Evolutionary conservation across 2,113 vertebrate genomes (phyloP).

Genomic region (Arvicanthis niloticus): DNA sequence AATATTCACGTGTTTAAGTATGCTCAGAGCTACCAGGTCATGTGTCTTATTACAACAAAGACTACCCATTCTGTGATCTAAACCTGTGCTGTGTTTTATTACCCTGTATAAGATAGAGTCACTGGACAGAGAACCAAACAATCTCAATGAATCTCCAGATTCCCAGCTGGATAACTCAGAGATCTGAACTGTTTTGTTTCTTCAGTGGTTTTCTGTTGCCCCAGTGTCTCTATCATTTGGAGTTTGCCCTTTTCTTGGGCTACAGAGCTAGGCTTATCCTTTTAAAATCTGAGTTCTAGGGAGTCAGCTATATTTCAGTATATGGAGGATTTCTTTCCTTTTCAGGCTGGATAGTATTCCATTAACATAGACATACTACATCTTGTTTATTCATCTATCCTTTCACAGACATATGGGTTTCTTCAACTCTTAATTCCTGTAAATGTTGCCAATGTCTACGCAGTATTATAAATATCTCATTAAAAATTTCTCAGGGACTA

Average conservation of each 20-base stretch:
- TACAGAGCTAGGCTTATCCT: neutral
- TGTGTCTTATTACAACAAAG: neutral
- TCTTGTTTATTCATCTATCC: neutral
- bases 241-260: neutral
- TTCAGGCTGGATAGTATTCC: constrained; percentile 15
- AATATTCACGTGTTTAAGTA: neutral
- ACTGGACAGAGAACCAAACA: neutral
- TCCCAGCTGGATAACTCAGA: neutral
- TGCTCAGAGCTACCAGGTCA: neutral
- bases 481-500: neutral
- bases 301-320: neutral
- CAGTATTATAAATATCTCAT: neutral
- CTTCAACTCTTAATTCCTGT: neutral
- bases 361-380: neutral
- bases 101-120: neutral
- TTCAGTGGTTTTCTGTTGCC: neutral
- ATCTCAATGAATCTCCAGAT: neutral
- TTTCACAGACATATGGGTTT: neutral
- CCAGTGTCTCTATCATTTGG: neutral
- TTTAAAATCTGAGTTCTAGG: neutral
- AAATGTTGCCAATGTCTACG: neutral
- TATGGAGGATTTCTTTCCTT: neutral
- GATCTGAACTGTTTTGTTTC: neutral
- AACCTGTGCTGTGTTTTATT: neutral
- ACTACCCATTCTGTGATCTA: neutral